Percentiles rank a stretch among this genome's conserved stretches.
phyloP scores from a whole-genome alignment of 2,797 vertebrate genomes.

The Adelosebastes latens region DNA sequence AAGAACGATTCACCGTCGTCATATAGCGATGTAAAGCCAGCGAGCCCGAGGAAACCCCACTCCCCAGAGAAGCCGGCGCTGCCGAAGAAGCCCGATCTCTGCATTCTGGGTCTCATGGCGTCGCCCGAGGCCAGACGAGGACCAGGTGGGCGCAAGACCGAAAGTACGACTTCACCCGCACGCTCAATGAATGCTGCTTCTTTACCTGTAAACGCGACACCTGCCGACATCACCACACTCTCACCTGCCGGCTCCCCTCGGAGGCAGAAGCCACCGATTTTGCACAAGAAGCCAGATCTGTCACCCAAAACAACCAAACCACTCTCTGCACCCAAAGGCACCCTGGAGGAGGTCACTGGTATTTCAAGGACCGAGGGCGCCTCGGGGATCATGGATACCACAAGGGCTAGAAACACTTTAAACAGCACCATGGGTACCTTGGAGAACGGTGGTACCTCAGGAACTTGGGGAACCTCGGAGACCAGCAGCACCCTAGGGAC shows the following conservation, averaged over 20 bases:
- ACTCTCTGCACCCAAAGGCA: conserved; percentile 10
- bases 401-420: background rate
- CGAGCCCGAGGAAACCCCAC: background rate
- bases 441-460: background rate
- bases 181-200: background rate
- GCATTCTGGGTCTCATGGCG: conserved; percentile 21
- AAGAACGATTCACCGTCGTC: background rate
- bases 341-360: background rate
- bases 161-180: background rate
- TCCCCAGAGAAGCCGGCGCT: conserved; percentile 58
- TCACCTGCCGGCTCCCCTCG: conserved; percentile 53
- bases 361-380: background rate
- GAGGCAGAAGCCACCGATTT: conserved; percentile 83
- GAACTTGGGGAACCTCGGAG: background rate
- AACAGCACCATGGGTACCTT: background rate
- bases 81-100: conserved; percentile 57
- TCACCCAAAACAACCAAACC: conserved; percentile 64
- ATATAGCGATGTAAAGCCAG: background rate
- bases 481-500: background rate
- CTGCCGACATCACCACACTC: conserved; percentile 6
- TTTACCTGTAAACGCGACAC: background rate
- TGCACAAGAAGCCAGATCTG: conserved; percentile 88
- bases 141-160: background rate
- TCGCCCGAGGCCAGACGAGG: conserved; percentile 25
- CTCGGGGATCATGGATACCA: background rate